A percentile compares a stretch with the other conserved stretches of the same genome.
phyloP scores from a whole-genome alignment of 1,140 invertebrate genomes.

The Lasioglossum albipes region DNA sequence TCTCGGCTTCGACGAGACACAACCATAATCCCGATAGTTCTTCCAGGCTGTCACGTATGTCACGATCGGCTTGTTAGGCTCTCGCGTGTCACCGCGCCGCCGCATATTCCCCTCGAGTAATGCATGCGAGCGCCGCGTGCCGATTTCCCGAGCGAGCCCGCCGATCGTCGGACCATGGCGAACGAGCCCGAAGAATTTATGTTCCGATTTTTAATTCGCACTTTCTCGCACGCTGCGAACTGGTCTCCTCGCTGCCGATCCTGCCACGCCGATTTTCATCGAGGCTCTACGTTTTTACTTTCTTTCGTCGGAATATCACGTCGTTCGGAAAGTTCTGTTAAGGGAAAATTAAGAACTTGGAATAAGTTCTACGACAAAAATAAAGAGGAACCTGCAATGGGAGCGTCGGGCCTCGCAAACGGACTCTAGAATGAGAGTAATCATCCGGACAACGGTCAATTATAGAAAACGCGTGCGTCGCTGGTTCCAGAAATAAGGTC shows the following conservation, averaged over 20 bases:
- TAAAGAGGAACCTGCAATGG: too few species aligned
- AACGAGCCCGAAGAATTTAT: constrained; percentile 6
- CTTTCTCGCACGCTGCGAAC: neutral
- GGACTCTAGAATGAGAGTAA: too few species aligned
- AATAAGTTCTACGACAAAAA: too few species aligned
- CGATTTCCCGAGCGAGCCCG: constrained; percentile 13
- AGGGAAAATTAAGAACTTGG: too few species aligned
- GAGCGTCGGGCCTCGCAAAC: too few species aligned
- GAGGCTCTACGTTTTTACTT: too few species aligned
- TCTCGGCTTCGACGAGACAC: neutral
- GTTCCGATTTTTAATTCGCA: constrained; percentile 7
- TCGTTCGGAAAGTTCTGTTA: too few species aligned
- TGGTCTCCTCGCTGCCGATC: neutral
- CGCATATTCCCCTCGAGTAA: constrained; percentile 15
- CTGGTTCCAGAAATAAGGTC: constrained; percentile 6
- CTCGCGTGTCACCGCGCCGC: constrained; percentile 19
- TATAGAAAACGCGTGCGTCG: too few species aligned
- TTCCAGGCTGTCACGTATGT: constrained; percentile 7
- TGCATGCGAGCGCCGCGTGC: constrained; percentile 18
- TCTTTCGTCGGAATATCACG: too few species aligned
- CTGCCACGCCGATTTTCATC: neutral
- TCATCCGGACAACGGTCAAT: too few species aligned
- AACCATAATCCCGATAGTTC: neutral
- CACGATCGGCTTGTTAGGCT: constrained; percentile 26
- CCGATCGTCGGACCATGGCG: neutral